Percentiles rank a stretch among this genome's conserved stretches.
Evolutionary conservation across 2,888 invertebrate species (phyloP).

Genomic region (Smittia aterrima): DNA sequence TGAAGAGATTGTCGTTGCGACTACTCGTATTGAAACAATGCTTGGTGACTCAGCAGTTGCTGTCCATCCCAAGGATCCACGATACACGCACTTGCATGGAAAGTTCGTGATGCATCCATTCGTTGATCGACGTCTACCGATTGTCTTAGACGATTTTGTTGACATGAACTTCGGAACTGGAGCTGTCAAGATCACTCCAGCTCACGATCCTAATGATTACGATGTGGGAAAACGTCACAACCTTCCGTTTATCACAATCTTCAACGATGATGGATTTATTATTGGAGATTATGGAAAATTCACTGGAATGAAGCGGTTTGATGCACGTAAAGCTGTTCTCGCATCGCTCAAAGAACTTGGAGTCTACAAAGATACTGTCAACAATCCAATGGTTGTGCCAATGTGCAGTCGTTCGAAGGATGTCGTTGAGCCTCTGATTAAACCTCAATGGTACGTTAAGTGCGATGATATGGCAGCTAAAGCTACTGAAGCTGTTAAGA

Average conservation of each 20-base stretch:
- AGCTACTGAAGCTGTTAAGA: constrained; percentile 76
- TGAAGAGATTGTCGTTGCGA: constrained; percentile 89
- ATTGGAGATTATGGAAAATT: constrained; percentile 76
- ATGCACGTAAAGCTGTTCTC: constrained; percentile 79
- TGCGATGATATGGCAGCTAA: constrained; percentile 85
- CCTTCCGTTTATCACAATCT: constrained; percentile 81
- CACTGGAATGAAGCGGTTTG: constrained; percentile 85
- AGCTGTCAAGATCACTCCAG: constrained; percentile 98
- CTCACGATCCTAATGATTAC: constrained; percentile 96
- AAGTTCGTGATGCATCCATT: constrained; percentile 87
- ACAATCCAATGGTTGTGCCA: constrained; percentile 96
- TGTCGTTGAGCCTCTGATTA: constrained; percentile 92
- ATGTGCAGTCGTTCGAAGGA: constrained; percentile 96
- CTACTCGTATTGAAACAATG: constrained; percentile 98
- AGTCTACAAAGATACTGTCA: constrained; percentile 74
- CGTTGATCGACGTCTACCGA: constrained; percentile 74
- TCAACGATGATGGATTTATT: constrained; percentile 88
- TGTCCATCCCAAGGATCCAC: constrained; percentile 88
- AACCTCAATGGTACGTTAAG: constrained; percentile 79
- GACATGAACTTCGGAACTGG: constrained; percentile 96
- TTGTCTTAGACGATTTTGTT: constrained; percentile 91
- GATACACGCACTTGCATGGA: constrained; percentile 82
- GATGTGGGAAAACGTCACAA: constrained; percentile 89
- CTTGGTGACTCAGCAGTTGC: constrained; percentile 96
- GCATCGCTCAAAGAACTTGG: constrained; percentile 69